Conservation (phyloP, 2,888 invertebrate genomes). For the Tetranychus truncatus region DNA sequence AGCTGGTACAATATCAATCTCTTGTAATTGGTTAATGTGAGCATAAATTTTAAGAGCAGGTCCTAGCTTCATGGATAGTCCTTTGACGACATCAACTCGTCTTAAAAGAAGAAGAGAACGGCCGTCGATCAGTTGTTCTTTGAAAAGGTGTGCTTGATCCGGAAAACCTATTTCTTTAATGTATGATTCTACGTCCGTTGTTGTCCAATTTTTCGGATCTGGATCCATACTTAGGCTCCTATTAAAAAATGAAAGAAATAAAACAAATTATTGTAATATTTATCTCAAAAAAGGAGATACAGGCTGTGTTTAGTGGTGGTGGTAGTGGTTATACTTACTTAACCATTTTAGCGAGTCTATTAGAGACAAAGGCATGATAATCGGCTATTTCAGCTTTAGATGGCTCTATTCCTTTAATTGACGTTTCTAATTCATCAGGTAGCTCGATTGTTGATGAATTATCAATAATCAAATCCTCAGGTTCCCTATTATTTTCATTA, state of each 20-base stretch:
- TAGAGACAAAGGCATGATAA: neutral
- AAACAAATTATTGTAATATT: no score
- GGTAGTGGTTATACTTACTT: neutral
- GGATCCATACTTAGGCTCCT: neutral
- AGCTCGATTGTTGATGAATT: neutral
- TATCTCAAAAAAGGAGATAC: no score
- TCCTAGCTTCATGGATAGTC: slow-evolving; percentile 61
- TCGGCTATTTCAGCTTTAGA: neutral
- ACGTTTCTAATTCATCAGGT: neutral
- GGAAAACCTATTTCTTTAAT: slow-evolving; percentile 17
- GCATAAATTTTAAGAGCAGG: slow-evolving; percentile 68
- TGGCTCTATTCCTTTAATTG: neutral
- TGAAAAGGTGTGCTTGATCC: slow-evolving; percentile 15
- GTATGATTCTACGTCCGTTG: slow-evolving; percentile 56
- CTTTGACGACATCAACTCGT: slow-evolving; percentile 61
- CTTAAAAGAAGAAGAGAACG: slow-evolving; percentile 62
- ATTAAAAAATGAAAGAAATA: neutral
- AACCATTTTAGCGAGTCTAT: slow-evolving; percentile 1
- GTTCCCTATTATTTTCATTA: neutral
- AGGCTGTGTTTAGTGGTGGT: no score
- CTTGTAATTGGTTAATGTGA: slow-evolving; percentile 53
- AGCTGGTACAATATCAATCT: neutral
- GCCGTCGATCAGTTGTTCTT: slow-evolving; percentile 66
- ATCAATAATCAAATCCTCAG: neutral
- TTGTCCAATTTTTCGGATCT: slow-evolving; percentile 60